Percentiles rank a stretch among this genome's conserved stretches.
Evolutionary conservation across 2,797 vertebrate genomes (phyloP).

Genomic region (Orientallactaga sibirica): DNA sequence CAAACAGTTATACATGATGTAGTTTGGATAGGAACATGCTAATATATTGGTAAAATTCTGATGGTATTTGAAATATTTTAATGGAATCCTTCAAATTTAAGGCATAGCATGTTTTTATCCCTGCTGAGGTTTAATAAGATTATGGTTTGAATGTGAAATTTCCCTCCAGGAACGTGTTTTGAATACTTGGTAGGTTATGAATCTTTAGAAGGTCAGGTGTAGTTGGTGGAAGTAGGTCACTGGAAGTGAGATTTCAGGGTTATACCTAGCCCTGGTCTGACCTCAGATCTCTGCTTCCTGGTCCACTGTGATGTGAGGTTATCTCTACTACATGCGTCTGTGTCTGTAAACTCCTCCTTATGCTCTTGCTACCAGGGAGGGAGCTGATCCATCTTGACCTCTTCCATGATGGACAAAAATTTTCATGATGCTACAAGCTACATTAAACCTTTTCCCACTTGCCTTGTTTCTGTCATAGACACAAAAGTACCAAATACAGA

Average conservation of each 20-base stretch:
- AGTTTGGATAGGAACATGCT: background rate
- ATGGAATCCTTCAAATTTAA: background rate
- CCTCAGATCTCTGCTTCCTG: background rate
- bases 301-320: background rate
- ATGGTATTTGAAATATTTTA: background rate
- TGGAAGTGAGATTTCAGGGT: background rate
- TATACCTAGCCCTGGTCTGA: background rate
- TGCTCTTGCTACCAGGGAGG: too few species aligned
- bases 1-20: background rate
- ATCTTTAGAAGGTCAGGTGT: background rate
- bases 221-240: background rate
- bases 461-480: too few species aligned
- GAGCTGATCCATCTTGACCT: too few species aligned
- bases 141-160: background rate
- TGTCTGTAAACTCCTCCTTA: background rate
- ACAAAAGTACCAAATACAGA: too few species aligned
- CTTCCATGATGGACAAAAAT: too few species aligned
- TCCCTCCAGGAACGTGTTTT: background rate
- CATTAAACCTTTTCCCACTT: too few species aligned
- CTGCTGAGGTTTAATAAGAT: background rate
- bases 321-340: background rate
- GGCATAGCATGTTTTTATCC: background rate
- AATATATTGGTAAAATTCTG: slow-evolving; percentile 3
- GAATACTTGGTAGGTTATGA: too few species aligned
- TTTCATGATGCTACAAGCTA: too few species aligned